Evolutionary conservation across 2,113 vertebrate genomes (phyloP).

Genomic region (Sturnus vulgaris): DNA sequence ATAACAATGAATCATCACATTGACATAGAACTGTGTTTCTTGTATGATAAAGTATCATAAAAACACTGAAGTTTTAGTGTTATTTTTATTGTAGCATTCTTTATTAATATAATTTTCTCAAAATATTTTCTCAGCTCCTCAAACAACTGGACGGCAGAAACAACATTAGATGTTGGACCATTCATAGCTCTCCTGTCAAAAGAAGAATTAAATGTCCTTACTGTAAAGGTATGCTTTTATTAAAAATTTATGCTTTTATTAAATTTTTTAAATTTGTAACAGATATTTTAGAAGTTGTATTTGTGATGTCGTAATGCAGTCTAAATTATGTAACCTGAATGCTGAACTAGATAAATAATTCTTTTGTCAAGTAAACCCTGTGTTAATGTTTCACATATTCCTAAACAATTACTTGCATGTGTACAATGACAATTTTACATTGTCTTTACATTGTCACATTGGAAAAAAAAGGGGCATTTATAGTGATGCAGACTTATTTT

Average conservation of each 20-base stretch:
- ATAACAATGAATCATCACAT: background rate
- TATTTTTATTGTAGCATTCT: background rate
- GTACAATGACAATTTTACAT: background rate
- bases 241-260: background rate
- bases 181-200: constrained; percentile 71
- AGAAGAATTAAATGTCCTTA: constrained; percentile 66
- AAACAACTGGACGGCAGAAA: constrained; percentile 74
- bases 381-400: background rate
- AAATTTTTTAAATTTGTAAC: background rate
- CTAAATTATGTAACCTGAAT: background rate
- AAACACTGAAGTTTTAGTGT: background rate
- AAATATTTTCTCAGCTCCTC: constrained; percentile 38
- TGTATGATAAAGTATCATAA: background rate
- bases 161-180: constrained; percentile 67
- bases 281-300: background rate
- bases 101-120: background rate
- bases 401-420: background rate
- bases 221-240: constrained; percentile 70
- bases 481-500: background rate
- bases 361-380: background rate
- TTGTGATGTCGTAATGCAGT: background rate
- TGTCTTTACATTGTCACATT: background rate
- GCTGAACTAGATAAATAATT: background rate
- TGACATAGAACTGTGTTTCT: background rate
- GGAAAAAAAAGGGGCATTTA: background rate